A percentile compares a stretch with the other conserved stretches of the same genome.
phyloP scores from a whole-genome alignment of 64 coral and sea anemone genomes.

The Pocillopora damicornis region DNA sequence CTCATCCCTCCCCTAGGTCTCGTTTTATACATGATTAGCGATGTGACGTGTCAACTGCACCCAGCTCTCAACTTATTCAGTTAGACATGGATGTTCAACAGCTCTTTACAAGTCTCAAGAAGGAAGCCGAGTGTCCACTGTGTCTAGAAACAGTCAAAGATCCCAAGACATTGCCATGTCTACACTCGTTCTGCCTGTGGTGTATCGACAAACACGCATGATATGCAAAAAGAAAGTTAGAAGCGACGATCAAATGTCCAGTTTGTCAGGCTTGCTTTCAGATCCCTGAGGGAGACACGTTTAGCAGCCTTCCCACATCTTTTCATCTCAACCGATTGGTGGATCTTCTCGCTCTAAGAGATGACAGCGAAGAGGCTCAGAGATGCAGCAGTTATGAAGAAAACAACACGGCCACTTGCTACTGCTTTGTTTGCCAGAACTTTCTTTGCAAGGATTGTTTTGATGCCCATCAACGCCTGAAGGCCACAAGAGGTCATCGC shows the following conservation, averaged over 20 bases:
- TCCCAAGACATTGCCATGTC: not conserved
- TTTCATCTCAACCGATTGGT: slow-evolving; percentile 4
- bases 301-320: not conserved
- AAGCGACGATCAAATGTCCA: not conserved
- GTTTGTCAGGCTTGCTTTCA: not conserved
- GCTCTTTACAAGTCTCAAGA: not conserved
- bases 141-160: not conserved
- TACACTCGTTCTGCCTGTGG: not conserved
- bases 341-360: not conserved
- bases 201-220: not conserved
- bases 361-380: slow-evolving; percentile 10
- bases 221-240: not conserved
- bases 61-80: too few species aligned
- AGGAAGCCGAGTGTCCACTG: slow-evolving; percentile 7
- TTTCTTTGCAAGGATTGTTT: not conserved
- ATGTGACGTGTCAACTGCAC: too few species aligned
- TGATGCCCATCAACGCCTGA: not conserved
- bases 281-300: slow-evolving; percentile 9
- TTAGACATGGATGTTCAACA: slow-evolving; percentile 2
- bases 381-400: not conserved
- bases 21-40: too few species aligned
- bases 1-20: too few species aligned
- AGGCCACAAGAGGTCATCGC: not conserved
- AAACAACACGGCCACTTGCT: not conserved
- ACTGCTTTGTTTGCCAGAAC: slow-evolving; percentile 8